phyloP scores from a whole-genome alignment of 2,797 vertebrate species.

The Odontamblyopus lacepedii region DNA sequence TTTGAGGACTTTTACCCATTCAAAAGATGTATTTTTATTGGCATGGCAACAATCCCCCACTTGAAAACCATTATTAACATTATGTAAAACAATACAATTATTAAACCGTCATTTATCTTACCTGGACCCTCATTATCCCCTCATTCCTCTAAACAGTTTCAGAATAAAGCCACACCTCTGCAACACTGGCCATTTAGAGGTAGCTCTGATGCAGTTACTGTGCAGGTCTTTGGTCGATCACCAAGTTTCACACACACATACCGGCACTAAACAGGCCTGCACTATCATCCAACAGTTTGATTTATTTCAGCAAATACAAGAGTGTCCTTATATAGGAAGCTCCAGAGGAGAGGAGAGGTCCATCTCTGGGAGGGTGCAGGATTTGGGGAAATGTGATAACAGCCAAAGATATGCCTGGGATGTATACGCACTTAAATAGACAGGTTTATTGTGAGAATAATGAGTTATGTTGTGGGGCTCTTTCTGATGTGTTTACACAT shows the following conservation, averaged over 20 bases:
- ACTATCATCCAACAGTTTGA: conserved; percentile 61
- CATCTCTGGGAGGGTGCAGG: conserved; percentile 42
- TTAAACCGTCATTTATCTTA: background rate
- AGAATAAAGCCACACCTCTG: conserved; percentile 30
- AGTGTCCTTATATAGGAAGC: conserved; percentile 85
- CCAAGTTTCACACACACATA: conserved; percentile 43
- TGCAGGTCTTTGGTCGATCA: conserved; percentile 51
- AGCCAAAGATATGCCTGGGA: conserved; percentile 24
- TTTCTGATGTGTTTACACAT: conserved; percentile 48
- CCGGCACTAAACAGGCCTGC: conserved; percentile 43
- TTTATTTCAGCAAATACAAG: conserved; percentile 74
- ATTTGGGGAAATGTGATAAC: conserved; percentile 60
- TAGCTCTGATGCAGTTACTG: conserved; percentile 14
- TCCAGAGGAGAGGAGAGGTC: conserved; percentile 63
- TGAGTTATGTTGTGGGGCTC: conserved; percentile 51
- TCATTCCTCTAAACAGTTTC: background rate
- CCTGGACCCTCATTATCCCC: background rate
- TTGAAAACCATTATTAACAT: background rate
- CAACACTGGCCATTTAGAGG: conserved; percentile 74
- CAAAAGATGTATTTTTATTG: too few species aligned
- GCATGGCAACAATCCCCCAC: background rate
- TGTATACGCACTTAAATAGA: conserved; percentile 32
- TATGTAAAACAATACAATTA: background rate
- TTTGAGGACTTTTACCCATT: too few species aligned
- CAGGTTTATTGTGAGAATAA: conserved; percentile 28